Evolutionary conservation across 1,140 invertebrate genomes (phyloP).

Genomic region (Drosophila saltans): DNA sequence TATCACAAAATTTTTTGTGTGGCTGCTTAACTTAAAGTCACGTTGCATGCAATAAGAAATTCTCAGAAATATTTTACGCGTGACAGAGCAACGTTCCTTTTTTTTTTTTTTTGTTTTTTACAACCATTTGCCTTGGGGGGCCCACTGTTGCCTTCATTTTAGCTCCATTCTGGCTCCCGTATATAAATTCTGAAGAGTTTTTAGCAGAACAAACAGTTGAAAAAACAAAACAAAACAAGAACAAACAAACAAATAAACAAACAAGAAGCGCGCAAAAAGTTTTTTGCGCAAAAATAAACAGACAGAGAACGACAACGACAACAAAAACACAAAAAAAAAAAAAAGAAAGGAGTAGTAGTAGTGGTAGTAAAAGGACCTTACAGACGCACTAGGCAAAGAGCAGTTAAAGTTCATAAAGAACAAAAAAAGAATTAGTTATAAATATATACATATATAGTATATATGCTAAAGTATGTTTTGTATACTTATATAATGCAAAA

Average conservation of each 20-base stretch:
- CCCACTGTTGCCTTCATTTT: slow-evolving; percentile 43
- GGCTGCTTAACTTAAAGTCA: slow-evolving; percentile 52
- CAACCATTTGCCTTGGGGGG: slow-evolving; percentile 34
- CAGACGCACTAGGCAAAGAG: slow-evolving; percentile 6
- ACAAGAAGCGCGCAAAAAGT: slow-evolving; percentile 49
- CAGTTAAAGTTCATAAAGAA: slow-evolving; percentile 6
- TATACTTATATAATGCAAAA: slow-evolving; percentile 1
- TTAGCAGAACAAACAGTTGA: slow-evolving; percentile 64
- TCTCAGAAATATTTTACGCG: slow-evolving; percentile 76
- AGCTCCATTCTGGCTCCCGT: slow-evolving; percentile 4
- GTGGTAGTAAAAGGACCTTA: not conserved
- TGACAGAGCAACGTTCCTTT: slow-evolving; percentile 53
- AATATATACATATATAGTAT: not conserved
- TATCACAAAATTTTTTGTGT: not conserved
- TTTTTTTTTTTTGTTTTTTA: slow-evolving; percentile 24
- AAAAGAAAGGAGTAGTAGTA: slow-evolving; percentile 34
- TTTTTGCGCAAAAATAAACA: slow-evolving; percentile 42
- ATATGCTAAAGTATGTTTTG: not conserved
- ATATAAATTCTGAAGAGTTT: slow-evolving; percentile 54
- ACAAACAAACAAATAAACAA: slow-evolving; percentile 56
- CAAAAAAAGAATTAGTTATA: not conserved
- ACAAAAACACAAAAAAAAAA: slow-evolving; percentile 23
- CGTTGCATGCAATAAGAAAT: slow-evolving; percentile 71
- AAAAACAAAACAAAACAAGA: slow-evolving; percentile 52
- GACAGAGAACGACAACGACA: slow-evolving; percentile 12